A percentile compares a stretch with the other conserved stretches of the same genome.
Conservation (phyloP, 1,140 invertebrate species). For the Zaprionus africanus region DNA sequence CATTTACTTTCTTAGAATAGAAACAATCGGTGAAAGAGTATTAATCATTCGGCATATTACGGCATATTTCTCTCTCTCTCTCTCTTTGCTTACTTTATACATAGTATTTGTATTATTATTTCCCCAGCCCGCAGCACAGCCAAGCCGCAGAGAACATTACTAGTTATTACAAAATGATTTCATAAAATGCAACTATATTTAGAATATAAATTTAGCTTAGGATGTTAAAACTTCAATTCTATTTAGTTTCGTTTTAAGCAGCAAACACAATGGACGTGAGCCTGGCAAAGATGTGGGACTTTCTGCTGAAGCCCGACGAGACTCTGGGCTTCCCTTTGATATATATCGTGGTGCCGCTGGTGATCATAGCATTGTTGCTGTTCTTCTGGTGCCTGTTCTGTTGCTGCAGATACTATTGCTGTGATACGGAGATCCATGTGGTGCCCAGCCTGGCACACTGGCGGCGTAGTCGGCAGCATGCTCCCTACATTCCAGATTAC, state of each 20-base stretch:
- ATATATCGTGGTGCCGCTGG: constrained; percentile 13
- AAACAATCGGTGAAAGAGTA: too few relatives aligned
- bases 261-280: constrained; percentile 12
- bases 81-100: background rate
- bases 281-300: background rate
- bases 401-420: background rate
- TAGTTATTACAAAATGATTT: too few relatives aligned
- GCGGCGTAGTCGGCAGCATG: background rate
- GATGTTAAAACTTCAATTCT: background rate
- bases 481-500: background rate
- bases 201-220: background rate
- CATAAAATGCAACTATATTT: too few relatives aligned
- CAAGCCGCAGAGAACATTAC: background rate
- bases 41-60: too few relatives aligned
- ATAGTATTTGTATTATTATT: background rate
- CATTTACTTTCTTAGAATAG: too few relatives aligned
- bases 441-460: background rate
- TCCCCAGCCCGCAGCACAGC: background rate
- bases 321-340: constrained; percentile 1
- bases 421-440: constrained; percentile 1
- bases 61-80: too few relatives aligned
- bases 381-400: background rate
- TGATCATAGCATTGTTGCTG: background rate
- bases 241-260: background rate
- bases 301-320: background rate